phyloP scores from a whole-genome alignment of 2,113 vertebrate genomes.

The Alectura lathami region DNA sequence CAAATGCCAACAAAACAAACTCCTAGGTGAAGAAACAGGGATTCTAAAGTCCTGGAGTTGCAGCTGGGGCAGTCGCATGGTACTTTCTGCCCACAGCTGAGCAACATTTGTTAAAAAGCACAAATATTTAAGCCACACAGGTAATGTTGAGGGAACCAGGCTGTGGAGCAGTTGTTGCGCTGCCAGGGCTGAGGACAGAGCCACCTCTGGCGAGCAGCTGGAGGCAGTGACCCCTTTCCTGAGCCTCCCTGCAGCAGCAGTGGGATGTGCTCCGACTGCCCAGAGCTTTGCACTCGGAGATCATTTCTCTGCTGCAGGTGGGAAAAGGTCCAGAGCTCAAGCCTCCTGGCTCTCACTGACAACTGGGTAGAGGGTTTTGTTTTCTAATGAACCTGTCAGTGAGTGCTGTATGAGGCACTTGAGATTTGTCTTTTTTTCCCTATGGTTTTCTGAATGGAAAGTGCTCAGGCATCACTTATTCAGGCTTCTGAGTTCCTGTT shows the following conservation, averaged over 20 bases:
- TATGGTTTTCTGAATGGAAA: not conserved
- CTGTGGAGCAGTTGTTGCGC: not conserved
- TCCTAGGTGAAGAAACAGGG: not conserved
- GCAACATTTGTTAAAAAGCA: not conserved
- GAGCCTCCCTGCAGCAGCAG: not conserved
- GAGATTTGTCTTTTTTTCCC: not conserved
- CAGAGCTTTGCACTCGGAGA: not conserved
- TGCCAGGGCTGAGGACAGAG: rapidly evolving
- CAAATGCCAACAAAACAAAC: not conserved
- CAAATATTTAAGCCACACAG: not conserved
- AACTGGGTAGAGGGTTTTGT: not conserved
- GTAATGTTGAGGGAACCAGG: not conserved
- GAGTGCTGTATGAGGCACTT: not conserved
- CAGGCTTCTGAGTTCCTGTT: not conserved
- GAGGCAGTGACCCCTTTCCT: not conserved
- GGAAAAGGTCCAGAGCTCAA: not conserved
- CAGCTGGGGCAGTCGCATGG: not conserved
- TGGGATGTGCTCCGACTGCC: not conserved
- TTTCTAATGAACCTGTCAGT: not conserved
- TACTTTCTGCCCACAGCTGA: not conserved
- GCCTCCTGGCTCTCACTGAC: not conserved
- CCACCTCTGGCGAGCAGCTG: not conserved
- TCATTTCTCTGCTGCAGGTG: not conserved
- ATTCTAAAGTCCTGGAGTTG: not conserved
- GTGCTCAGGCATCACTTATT: constrained; percentile 19